These are phyloP conservation scores for Selenia dentaria DNA, from an alignment of 2,888 invertebrate genomes.

Conservation along the genomic window DNA sequence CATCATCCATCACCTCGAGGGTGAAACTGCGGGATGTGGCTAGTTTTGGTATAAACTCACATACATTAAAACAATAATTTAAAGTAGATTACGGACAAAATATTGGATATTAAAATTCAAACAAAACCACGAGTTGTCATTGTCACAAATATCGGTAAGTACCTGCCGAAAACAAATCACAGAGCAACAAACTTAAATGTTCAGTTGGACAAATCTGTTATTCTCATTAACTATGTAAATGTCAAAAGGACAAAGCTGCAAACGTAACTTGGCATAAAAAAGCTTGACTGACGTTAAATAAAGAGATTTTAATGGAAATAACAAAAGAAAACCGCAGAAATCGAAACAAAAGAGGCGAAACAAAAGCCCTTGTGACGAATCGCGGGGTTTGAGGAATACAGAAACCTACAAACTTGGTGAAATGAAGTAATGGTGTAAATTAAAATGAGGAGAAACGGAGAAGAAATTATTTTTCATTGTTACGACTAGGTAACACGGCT, in stretches of 20 bases:
- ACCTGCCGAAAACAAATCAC: constrained; percentile 3
- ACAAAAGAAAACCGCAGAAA: constrained; percentile 63
- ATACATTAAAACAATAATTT: no score
- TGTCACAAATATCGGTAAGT: constrained; percentile 4
- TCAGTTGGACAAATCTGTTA: constrained; percentile 10
- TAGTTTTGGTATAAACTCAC: no score
- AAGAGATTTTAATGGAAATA: constrained; percentile 57
- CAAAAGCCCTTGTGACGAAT: constrained; percentile 54
- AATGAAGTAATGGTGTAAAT: background rate
- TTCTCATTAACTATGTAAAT: constrained; percentile 19
- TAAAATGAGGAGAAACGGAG: background rate
- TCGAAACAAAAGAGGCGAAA: constrained; percentile 59
- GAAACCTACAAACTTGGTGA: constrained; percentile 21
- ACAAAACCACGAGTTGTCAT: constrained; percentile 1
- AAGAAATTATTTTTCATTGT: background rate
- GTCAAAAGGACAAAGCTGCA: constrained; percentile 13
- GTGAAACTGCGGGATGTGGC: no score
- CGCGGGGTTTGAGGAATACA: constrained; percentile 28
- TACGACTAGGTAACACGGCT: no score
- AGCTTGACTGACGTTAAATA: constrained; percentile 53
- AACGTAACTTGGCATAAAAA: constrained; percentile 38
- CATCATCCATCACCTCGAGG: no score
- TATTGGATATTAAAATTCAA: background rate
- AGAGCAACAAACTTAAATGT: constrained; percentile 13
- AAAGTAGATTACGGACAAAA: no score